Conservation (phyloP, 1,140 invertebrate species). For the Daktulosphaira vitifoliae region DNA sequence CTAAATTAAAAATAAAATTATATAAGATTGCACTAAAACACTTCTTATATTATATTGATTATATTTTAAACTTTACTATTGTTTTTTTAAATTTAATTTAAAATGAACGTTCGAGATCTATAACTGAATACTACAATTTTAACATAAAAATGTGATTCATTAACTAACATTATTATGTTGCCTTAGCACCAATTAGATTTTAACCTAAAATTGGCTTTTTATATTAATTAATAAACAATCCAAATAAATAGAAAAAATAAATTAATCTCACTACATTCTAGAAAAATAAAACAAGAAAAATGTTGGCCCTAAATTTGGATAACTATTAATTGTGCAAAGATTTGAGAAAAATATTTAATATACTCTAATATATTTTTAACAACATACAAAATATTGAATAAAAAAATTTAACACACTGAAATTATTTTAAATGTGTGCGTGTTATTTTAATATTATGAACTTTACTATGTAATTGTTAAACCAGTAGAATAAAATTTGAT, state of each 20-base stretch:
- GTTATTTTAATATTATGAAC: not conserved
- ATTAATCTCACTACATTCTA: conserved; percentile 22
- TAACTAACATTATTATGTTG: not conserved
- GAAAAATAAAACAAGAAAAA: not conserved
- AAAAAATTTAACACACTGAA: not conserved
- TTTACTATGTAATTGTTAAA: too few relatives aligned
- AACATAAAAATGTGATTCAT: conserved; percentile 9
- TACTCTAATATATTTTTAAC: not conserved
- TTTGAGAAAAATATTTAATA: not conserved
- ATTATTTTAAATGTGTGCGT: not conserved
- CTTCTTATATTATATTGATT: conserved; percentile 1
- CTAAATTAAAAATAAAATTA: conserved; percentile 20
- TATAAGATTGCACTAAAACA: conserved; percentile 25
- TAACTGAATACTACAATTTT: conserved; percentile 6
- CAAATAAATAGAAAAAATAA: not conserved
- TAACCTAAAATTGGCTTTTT: too few relatives aligned
- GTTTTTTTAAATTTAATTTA: too few relatives aligned
- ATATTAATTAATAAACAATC: not conserved
- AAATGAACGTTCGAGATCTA: conserved; percentile 21
- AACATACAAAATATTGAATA: not conserved
- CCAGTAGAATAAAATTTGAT: too few relatives aligned
- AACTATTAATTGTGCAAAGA: not conserved
- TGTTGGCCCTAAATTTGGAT: conserved; percentile 2
- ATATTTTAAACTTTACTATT: conserved; percentile 15
- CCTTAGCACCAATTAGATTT: not conserved